phyloP scores from a whole-genome alignment of 2,797 vertebrate genomes.

The Chaenodraco wilsoni region DNA sequence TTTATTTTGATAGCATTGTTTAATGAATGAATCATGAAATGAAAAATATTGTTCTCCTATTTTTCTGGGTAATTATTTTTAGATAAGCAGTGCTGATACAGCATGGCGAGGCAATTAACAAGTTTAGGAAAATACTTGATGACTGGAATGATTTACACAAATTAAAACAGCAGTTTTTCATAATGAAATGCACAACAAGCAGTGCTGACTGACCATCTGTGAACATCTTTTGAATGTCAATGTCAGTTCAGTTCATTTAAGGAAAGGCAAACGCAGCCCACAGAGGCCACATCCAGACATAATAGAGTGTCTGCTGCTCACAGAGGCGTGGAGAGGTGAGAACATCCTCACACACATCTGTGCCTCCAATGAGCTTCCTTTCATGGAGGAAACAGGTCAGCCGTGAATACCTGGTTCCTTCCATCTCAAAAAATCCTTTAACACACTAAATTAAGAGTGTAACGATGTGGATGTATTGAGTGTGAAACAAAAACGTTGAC shows the following conservation, averaged over 20 bases:
- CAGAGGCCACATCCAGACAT: constrained; percentile 59
- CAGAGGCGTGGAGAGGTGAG: constrained; percentile 61
- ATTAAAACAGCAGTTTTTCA: constrained; percentile 32
- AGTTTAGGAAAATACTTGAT: constrained; percentile 21
- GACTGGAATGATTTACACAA: constrained; percentile 22
- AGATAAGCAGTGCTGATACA: constrained; percentile 45
- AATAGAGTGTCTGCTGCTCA: constrained; percentile 63
- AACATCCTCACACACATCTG: constrained; percentile 73
- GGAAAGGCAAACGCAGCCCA: constrained; percentile 44
- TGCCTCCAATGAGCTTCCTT: constrained; percentile 52
- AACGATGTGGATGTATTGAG: constrained; percentile 20
- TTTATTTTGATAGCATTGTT: constrained; percentile 28
- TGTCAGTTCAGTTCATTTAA: constrained; percentile 55
- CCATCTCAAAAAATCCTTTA: constrained; percentile 52
- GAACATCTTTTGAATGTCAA: constrained; percentile 53
- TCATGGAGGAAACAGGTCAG: constrained; percentile 70
- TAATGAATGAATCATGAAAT: constrained; percentile 36
- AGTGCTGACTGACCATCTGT: constrained; percentile 22
- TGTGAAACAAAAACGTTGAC: background rate
- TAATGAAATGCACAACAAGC: constrained; percentile 20
- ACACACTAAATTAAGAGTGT: constrained; percentile 55
- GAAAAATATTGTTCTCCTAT: constrained; percentile 35
- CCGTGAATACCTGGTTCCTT: constrained; percentile 64
- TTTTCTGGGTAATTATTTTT: constrained; percentile 53
- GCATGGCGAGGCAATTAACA: constrained; percentile 36